These are phyloP conservation scores for Parnassius mnemosyne DNA, from an alignment of 2,888 invertebrate genomes.

Conservation along the genomic window DNA sequence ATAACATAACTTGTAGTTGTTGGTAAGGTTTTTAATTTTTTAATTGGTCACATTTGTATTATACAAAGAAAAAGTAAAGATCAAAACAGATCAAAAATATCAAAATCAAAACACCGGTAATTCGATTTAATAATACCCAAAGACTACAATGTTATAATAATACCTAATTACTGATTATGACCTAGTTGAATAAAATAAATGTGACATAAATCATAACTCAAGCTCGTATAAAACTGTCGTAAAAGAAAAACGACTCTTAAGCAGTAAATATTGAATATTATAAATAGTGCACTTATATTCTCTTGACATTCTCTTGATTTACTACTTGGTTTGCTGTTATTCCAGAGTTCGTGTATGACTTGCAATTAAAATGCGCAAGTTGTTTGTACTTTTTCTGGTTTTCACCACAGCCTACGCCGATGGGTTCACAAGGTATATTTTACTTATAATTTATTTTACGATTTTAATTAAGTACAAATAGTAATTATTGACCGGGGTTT, in stretches of 20 bases:
- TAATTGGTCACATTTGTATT: too few relatives aligned
- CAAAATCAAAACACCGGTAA: slow-evolving; percentile 18
- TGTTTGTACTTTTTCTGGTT: slow-evolving; percentile 49
- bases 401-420: slow-evolving; percentile 48
- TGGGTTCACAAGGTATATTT: slow-evolving; percentile 51
- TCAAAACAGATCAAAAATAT: too few relatives aligned
- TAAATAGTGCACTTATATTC: too few relatives aligned
- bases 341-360: slow-evolving; percentile 37
- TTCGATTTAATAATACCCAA: slow-evolving; percentile 23
- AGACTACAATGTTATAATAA: too few relatives aligned
- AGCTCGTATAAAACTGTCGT: background rate
- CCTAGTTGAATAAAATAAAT: slow-evolving; percentile 14
- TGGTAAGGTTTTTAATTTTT: too few relatives aligned
- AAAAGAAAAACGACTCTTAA: background rate
- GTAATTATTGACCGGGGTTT: too few relatives aligned
- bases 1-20: too few relatives aligned
- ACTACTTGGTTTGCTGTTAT: slow-evolving; percentile 1
- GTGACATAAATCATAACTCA: slow-evolving; percentile 1
- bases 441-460: background rate
- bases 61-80: too few relatives aligned
- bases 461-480: too few relatives aligned
- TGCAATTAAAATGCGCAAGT: slow-evolving; percentile 53
- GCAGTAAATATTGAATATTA: slow-evolving; percentile 17
- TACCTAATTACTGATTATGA: slow-evolving; percentile 9
- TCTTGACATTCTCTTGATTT: background rate